Conservation (phyloP, 2,797 vertebrate genomes). For the Esox lucius region DNA sequence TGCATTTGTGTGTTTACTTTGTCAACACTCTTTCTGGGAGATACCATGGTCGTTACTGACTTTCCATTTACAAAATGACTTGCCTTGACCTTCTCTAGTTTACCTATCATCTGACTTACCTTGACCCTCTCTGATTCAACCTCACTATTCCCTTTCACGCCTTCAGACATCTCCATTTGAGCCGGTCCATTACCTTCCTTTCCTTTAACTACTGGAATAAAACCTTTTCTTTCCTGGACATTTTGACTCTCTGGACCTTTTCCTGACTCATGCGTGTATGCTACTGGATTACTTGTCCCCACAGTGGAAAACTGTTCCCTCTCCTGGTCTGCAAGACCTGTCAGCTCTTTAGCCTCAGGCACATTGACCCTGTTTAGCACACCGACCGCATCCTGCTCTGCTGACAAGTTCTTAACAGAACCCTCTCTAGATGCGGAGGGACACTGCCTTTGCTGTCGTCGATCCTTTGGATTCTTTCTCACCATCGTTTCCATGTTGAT, state of each 20-base stretch:
- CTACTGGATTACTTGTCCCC: background rate
- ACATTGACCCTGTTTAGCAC: background rate
- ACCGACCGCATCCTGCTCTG: background rate
- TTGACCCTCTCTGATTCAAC: slow-evolving; percentile 26
- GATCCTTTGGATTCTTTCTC: slow-evolving; percentile 72
- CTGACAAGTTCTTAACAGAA: slow-evolving; percentile 45
- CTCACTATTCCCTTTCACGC: slow-evolving; percentile 47
- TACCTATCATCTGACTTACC: slow-evolving; percentile 41
- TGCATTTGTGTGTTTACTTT: slow-evolving; percentile 19
- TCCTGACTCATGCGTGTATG: slow-evolving; percentile 25
- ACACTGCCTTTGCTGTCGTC: slow-evolving; percentile 60
- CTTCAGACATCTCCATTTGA: slow-evolving; percentile 39
- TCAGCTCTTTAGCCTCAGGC: background rate
- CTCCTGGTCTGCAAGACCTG: slow-evolving; percentile 18
- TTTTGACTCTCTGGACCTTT: slow-evolving; percentile 53
- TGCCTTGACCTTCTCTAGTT: slow-evolving; percentile 37
- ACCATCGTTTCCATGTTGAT: slow-evolving; percentile 58
- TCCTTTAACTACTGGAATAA: slow-evolving; percentile 48
- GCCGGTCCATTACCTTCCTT: slow-evolving; percentile 51
- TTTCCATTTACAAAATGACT: slow-evolving; percentile 47
- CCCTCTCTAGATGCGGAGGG: slow-evolving; percentile 47
- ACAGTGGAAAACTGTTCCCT: background rate
- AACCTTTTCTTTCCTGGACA: slow-evolving; percentile 50
- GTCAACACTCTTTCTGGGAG: background rate
- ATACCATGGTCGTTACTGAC: slow-evolving; percentile 39